phyloP scores from a whole-genome alignment of 2,113 vertebrate species.

The Halichoeres trimaculatus region DNA sequence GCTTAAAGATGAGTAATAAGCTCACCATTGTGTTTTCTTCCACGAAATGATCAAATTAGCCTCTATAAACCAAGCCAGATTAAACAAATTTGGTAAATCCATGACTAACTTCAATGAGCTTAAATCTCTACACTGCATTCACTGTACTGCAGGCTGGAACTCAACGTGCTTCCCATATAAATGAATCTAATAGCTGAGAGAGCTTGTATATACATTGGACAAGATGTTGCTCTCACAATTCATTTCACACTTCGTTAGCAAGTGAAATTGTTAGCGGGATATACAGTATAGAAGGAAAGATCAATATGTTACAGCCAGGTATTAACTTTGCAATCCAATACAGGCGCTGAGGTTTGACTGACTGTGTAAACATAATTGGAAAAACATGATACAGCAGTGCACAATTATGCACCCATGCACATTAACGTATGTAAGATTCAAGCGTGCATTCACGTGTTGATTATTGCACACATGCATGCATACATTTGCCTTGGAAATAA shows the following conservation, averaged over 20 bases:
- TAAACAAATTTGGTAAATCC: slow-evolving; percentile 39
- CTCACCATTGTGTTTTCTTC: slow-evolving; percentile 14
- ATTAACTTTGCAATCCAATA: slow-evolving; percentile 49
- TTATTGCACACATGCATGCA: slow-evolving; percentile 12
- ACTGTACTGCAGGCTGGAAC: slow-evolving; percentile 26
- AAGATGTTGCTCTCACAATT: slow-evolving; percentile 60
- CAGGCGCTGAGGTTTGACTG: slow-evolving; percentile 26
- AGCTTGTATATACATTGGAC: slow-evolving; percentile 43
- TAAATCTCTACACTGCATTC: slow-evolving; percentile 16
- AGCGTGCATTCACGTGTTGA: not conserved
- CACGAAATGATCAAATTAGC: slow-evolving; percentile 28
- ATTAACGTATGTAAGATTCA: slow-evolving; percentile 10
- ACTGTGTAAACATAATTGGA: slow-evolving; percentile 51
- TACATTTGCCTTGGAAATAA: slow-evolving; percentile 36
- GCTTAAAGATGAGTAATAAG: slow-evolving; percentile 32
- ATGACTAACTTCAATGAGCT: slow-evolving; percentile 1
- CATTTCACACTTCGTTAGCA: slow-evolving; percentile 77
- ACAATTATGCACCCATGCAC: slow-evolving; percentile 4
- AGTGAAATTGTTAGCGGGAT: slow-evolving; percentile 56
- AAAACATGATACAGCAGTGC: slow-evolving; percentile 9
- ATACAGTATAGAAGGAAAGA: slow-evolving; percentile 46
- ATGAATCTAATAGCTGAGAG: slow-evolving; percentile 55
- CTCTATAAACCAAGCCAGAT: slow-evolving; percentile 42
- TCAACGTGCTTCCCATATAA: slow-evolving; percentile 46
- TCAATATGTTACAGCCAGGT: slow-evolving; percentile 63